A percentile compares a stretch with the other conserved stretches of the same genome.
phyloP scores from a whole-genome alignment of 2,888 invertebrate genomes.

The Vesta saturnalis region DNA sequence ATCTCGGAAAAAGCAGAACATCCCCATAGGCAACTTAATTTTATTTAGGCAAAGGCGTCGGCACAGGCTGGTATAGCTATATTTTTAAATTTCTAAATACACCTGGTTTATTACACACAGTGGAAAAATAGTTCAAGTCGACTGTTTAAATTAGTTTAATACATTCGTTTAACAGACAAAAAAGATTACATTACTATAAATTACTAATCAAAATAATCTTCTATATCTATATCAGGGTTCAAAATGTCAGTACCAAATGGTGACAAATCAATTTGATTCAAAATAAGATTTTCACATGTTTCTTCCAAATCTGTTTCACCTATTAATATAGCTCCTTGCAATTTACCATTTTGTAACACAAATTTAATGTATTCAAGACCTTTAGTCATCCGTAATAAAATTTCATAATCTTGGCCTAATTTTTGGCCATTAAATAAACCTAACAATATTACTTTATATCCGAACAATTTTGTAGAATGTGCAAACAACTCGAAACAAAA shows the following conservation, averaged over 20 bases:
- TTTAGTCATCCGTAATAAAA: constrained; percentile 85
- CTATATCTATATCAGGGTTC: constrained; percentile 96
- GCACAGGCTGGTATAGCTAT: too few species aligned
- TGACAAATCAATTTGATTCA: constrained; percentile 91
- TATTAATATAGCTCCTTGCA: constrained; percentile 94
- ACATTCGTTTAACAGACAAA: too few species aligned
- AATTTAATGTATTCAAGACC: constrained; percentile 87
- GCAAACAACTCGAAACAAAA: constrained; percentile 98
- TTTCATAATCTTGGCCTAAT: constrained; percentile 81
- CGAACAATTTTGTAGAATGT: constrained; percentile 95
- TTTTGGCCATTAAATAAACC: constrained; percentile 95
- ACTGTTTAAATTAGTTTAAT: too few species aligned
- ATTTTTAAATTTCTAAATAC: too few species aligned
- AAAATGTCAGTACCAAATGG: constrained; percentile 91
- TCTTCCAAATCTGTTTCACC: constrained; percentile 98
- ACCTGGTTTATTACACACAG: too few species aligned
- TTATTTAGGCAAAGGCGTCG: too few species aligned
- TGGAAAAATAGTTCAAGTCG: too few species aligned
- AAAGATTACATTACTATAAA: too few species aligned
- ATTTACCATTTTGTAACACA: constrained; percentile 81
- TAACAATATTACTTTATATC: constrained; percentile 89
- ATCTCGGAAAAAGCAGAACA: too few species aligned
- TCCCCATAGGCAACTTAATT: too few species aligned
- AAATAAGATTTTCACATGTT: constrained; percentile 96
- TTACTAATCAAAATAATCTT: constrained; percentile 99